Percentiles rank a stretch among this genome's conserved stretches.
These are phyloP conservation scores for Eulacestoma nigropectus DNA, from an alignment of 2,113 vertebrate species.

Conservation along the genomic window DNA sequence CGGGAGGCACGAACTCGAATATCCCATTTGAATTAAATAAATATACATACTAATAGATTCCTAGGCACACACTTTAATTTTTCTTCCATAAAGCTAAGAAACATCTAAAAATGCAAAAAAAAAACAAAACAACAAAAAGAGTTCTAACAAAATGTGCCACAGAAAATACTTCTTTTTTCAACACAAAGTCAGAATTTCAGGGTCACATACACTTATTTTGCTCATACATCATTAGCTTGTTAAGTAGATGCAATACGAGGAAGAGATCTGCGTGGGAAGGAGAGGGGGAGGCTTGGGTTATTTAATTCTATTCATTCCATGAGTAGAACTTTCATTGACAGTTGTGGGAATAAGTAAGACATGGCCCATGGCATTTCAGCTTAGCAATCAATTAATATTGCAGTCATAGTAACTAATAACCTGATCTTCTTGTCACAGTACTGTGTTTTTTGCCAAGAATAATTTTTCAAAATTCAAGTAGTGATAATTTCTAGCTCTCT, in stretches of 20 bases:
- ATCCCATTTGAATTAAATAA: not conserved
- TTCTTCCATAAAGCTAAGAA: not conserved
- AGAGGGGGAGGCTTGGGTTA: not conserved
- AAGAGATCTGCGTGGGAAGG: not conserved
- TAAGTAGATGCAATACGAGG: not conserved
- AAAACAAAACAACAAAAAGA: not conserved
- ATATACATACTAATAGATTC: not conserved
- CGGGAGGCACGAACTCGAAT: not conserved
- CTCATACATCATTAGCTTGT: not conserved
- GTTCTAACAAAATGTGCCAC: not conserved
- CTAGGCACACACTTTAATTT: not conserved
- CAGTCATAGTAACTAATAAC: constrained; percentile 28
- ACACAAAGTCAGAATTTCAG: not conserved
- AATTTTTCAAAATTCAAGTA: not conserved
- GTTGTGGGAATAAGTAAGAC: constrained; percentile 17
- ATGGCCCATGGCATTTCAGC: not conserved
- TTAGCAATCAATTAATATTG: constrained; percentile 24
- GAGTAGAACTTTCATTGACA: constrained; percentile 16
- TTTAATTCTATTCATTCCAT: constrained; percentile 25
- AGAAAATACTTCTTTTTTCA: not conserved
- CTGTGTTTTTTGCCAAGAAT: not conserved
- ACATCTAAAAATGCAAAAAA: not conserved
- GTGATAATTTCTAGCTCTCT: not conserved
- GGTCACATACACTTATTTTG: not conserved
- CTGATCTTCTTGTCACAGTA: not conserved